Conservation (phyloP, 2,888 invertebrate genomes). For the Patella caerulea region DNA sequence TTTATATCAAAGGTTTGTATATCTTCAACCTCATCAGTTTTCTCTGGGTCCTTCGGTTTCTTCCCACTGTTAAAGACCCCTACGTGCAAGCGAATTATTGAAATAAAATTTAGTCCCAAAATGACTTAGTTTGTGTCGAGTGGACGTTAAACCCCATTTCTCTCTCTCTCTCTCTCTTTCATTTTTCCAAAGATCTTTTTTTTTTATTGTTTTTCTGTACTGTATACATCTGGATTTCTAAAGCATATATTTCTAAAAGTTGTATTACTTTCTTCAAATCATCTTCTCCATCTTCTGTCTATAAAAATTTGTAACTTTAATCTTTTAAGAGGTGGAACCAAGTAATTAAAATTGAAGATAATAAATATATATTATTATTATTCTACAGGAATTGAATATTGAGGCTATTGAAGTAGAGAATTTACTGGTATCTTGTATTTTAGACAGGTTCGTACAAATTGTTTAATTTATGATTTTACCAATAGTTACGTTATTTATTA, state of each 20-base stretch:
- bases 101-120: too few species aligned
- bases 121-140: too few species aligned
- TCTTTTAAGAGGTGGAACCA: too few species aligned
- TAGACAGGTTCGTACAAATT: constrained; percentile 85
- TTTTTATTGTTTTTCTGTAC: constrained; percentile 99
- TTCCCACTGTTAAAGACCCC: too few species aligned
- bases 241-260: constrained; percentile 95
- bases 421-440: constrained; percentile 95
- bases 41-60: too few species aligned
- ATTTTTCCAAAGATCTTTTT: constrained; percentile 74
- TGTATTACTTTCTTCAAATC: constrained; percentile 97
- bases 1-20: constrained; percentile 86
- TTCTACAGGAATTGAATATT: constrained; percentile 72
- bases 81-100: too few species aligned
- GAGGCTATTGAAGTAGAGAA: constrained; percentile 87
- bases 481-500: too few species aligned
- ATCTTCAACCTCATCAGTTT: neutral
- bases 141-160: too few species aligned
- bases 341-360: too few species aligned
- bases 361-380: constrained; percentile 16
- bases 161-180: too few species aligned
- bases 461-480: too few species aligned
- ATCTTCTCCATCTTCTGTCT: constrained; percentile 97
- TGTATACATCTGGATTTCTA: constrained; percentile 99
- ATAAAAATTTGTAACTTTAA: constrained; percentile 18